Conservation (phyloP, 2,797 vertebrate species). For the Tapirus indicus region DNA sequence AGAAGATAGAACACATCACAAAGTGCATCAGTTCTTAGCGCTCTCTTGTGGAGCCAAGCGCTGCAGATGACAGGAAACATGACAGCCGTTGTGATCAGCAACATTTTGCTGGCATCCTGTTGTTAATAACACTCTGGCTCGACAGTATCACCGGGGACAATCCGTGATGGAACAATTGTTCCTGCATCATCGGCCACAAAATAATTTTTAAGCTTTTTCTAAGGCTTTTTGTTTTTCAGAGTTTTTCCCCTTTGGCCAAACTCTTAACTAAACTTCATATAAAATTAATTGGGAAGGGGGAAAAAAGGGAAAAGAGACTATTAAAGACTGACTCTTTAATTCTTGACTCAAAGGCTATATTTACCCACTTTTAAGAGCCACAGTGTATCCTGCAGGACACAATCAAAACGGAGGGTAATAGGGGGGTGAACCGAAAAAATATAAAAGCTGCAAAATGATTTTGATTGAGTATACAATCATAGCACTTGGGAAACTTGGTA, state of each 20-base stretch:
- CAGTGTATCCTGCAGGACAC: not conserved
- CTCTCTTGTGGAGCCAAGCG: not conserved
- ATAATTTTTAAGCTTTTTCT: conserved; percentile 59
- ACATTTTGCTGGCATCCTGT: conserved; percentile 27
- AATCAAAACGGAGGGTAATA: not conserved
- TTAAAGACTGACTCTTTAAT: not conserved
- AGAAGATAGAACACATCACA: not conserved
- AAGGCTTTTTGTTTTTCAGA: not conserved
- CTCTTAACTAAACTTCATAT: conserved; percentile 41
- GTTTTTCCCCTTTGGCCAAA: not conserved
- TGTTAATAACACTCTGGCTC: conserved; percentile 53
- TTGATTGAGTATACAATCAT: not conserved
- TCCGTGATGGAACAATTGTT: not conserved
- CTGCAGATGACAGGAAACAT: conserved; percentile 42
- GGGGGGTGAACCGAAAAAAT: not conserved
- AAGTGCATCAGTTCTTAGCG: not conserved
- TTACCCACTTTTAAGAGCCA: not conserved
- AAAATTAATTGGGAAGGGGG: not conserved
- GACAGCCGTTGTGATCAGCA: conserved; percentile 66
- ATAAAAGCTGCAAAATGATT: not conserved
- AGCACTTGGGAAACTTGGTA: not conserved
- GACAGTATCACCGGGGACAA: conserved; percentile 19
- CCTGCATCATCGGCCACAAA: not conserved
- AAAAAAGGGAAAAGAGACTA: not conserved
- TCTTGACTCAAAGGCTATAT: not conserved